Conservation (phyloP, 2,113 vertebrate species). For the Dicerorhinus sumatrensis region DNA sequence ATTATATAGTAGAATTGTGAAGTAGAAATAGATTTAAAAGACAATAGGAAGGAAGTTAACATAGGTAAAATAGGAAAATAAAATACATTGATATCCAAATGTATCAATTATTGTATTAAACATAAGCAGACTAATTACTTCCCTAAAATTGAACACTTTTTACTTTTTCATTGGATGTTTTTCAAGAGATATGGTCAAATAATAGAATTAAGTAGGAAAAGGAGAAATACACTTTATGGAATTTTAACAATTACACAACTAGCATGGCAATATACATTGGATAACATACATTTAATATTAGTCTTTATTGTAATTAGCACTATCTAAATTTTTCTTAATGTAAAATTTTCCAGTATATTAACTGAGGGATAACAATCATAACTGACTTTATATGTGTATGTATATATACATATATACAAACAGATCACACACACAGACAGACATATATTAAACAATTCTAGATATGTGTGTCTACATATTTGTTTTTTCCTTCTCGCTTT, state of each 20-base stretch:
- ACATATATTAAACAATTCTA: too few relatives aligned
- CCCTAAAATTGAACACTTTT: background rate
- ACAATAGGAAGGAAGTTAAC: too few relatives aligned
- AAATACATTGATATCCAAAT: background rate
- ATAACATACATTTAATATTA: background rate
- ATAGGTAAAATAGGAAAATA: too few relatives aligned
- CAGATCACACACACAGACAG: too few relatives aligned
- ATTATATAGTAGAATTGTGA: too few relatives aligned
- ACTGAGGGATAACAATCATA: background rate
- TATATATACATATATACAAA: background rate
- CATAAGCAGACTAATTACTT: background rate
- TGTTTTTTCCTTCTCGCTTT: too few relatives aligned
- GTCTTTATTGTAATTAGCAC: background rate
- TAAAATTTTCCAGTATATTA: background rate
- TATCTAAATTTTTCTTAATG: background rate
- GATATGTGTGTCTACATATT: background rate
- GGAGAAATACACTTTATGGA: background rate
- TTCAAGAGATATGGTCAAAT: background rate
- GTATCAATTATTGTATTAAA: background rate
- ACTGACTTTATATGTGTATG: background rate
- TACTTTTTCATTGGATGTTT: background rate
- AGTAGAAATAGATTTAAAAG: too few relatives aligned
- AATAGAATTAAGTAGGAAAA: background rate
- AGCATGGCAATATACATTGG: background rate
- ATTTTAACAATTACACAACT: background rate